Evolutionary conservation across 2,113 vertebrate species (phyloP).

Genomic region (Zosterops borbonicus): DNA sequence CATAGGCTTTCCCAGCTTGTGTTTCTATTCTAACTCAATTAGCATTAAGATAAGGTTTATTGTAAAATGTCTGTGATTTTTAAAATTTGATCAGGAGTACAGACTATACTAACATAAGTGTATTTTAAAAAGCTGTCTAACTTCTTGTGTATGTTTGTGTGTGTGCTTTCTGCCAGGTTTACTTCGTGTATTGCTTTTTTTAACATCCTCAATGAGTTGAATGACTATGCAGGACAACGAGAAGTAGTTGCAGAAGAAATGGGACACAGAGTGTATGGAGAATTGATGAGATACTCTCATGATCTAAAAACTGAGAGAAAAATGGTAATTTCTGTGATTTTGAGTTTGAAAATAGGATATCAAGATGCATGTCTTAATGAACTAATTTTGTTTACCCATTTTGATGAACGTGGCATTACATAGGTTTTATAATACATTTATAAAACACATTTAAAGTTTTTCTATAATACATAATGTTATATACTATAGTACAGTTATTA

Average conservation of each 20-base stretch:
- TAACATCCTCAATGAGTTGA: conserved; percentile 93
- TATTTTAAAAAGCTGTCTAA: not conserved
- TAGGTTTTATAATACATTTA: not conserved
- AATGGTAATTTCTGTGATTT: conserved; percentile 81
- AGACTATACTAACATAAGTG: not conserved
- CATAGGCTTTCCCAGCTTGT: conserved; percentile 27
- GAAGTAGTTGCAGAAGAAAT: conserved; percentile 99
- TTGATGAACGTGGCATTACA: not conserved
- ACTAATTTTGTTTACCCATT: not conserved
- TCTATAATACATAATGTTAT: not conserved
- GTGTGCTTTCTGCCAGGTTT: conserved; percentile 81
- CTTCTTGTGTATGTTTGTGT: conserved; percentile 15
- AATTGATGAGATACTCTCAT: conserved; percentile 94
- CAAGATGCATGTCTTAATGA: not conserved
- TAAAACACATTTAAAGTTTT: not conserved
- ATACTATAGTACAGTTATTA: not conserved
- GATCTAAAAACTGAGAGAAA: conserved; percentile 95
- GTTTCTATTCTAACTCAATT: conserved; percentile 18
- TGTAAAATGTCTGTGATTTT: not conserved
- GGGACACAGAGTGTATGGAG: conserved; percentile 91
- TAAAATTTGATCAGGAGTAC: not conserved
- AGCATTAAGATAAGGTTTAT: conserved; percentile 26
- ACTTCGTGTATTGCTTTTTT: conserved; percentile 93
- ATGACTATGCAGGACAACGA: conserved; percentile 96
- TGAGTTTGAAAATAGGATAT: not conserved